phyloP scores from a whole-genome alignment of 2,797 vertebrate species.

The Syngnathus acus region DNA sequence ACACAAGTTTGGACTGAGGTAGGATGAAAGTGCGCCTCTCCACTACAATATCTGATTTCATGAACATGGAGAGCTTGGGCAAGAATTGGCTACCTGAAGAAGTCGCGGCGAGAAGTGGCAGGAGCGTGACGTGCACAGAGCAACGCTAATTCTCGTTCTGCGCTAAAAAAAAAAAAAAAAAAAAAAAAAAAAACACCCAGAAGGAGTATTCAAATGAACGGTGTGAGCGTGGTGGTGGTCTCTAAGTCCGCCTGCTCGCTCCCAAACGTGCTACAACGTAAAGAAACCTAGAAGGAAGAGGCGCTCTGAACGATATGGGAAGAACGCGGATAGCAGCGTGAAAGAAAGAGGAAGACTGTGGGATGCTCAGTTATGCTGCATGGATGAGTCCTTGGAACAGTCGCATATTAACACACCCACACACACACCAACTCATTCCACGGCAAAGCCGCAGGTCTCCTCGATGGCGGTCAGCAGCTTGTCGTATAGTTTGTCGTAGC shows the following conservation, averaged over 20 bases:
- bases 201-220: neutral
- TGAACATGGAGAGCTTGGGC: constrained; percentile 31
- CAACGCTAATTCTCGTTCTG: constrained; percentile 10
- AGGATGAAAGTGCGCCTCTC: constrained; percentile 36
- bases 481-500: constrained; percentile 94
- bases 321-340: constrained; percentile 4
- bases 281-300: neutral
- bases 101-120: constrained; percentile 26
- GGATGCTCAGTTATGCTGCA: constrained; percentile 15
- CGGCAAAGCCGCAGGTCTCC: constrained; percentile 95
- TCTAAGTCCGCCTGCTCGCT: neutral
- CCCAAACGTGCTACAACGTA: neutral
- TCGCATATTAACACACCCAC: constrained; percentile 8
- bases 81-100: constrained; percentile 47
- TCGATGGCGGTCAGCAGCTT: constrained; percentile 92
- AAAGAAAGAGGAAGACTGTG: constrained; percentile 44
- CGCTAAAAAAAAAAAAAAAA: neutral
- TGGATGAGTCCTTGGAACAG: neutral
- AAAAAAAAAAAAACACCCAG: neutral
- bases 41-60: neutral
- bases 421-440: constrained; percentile 72
- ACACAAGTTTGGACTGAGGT: constrained; percentile 43
- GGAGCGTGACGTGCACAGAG: constrained; percentile 24
- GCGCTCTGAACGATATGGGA: neutral
- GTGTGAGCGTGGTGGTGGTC: neutral